These are phyloP conservation scores for Mormyrops attenuatus DNA, from an alignment of 2,797 vertebrate genomes.

Conservation along the genomic window DNA sequence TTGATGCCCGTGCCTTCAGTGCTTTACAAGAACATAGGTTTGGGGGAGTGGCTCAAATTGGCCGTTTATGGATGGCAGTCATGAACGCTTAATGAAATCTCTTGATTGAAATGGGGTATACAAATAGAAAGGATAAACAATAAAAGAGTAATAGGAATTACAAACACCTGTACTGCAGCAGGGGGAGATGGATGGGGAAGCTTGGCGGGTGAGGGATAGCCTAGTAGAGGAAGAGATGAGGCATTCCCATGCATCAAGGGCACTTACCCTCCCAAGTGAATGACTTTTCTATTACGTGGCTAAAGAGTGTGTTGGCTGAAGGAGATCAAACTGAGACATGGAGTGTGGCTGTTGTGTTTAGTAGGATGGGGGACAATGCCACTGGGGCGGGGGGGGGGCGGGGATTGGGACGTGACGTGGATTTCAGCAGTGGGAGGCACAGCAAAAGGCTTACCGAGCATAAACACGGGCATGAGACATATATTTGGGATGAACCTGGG, in stretches of 20 bases:
- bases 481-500: neutral
- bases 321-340: neutral
- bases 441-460: neutral
- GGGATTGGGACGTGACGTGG: neutral
- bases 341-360: neutral
- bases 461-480: neutral
- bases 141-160: neutral
- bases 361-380: neutral
- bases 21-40: neutral
- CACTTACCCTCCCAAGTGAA: neutral
- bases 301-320: neutral
- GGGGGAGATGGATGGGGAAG: neutral
- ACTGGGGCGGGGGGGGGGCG: neutral
- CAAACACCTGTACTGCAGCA: neutral
- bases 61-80: neutral
- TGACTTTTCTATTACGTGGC: neutral
- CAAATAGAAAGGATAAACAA: neutral
- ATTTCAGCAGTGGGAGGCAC: neutral
- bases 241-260: neutral
- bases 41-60: neutral
- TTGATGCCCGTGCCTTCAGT: neutral
- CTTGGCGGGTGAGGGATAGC: neutral
- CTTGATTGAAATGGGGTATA: constrained; percentile 4
- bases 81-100: neutral
- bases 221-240: neutral